A percentile compares a stretch with the other conserved stretches of the same genome.
Evolutionary conservation across 2,113 vertebrate species (phyloP).

Genomic region (Psephotus haematonotus): DNA sequence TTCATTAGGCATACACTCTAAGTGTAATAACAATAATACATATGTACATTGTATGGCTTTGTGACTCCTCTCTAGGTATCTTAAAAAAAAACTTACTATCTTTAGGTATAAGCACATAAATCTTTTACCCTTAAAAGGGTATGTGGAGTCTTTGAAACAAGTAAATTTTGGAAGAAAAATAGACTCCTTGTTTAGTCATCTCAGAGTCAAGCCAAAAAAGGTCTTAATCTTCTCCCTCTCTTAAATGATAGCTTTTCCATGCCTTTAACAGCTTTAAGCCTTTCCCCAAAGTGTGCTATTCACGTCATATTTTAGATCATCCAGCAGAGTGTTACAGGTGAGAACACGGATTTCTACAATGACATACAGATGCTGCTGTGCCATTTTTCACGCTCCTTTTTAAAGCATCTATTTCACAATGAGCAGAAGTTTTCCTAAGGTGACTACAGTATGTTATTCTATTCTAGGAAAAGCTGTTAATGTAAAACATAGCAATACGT

Average conservation of each 20-base stretch:
- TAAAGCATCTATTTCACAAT: background rate
- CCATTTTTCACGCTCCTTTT: background rate
- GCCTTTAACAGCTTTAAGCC: background rate
- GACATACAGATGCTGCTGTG: background rate
- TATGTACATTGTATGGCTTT: background rate
- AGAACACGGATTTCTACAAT: background rate
- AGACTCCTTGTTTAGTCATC: background rate
- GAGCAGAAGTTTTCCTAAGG: conserved; percentile 23
- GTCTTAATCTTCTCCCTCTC: background rate
- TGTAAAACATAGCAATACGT: conserved; percentile 41
- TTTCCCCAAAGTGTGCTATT: background rate
- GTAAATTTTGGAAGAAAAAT: background rate
- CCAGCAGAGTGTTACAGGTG: background rate
- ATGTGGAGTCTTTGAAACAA: background rate
- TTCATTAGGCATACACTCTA: background rate
- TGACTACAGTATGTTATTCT: conserved; percentile 17
- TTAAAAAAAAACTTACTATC: background rate
- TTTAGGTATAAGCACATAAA: background rate
- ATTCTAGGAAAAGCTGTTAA: conserved; percentile 24
- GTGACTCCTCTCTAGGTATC: background rate
- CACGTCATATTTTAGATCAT: background rate
- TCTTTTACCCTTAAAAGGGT: background rate
- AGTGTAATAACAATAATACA: background rate
- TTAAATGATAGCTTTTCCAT: background rate
- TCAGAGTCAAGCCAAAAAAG: background rate